Evolutionary conservation across 1,140 invertebrate species (phyloP).

Genomic region (Triops longicaudatus): DNA sequence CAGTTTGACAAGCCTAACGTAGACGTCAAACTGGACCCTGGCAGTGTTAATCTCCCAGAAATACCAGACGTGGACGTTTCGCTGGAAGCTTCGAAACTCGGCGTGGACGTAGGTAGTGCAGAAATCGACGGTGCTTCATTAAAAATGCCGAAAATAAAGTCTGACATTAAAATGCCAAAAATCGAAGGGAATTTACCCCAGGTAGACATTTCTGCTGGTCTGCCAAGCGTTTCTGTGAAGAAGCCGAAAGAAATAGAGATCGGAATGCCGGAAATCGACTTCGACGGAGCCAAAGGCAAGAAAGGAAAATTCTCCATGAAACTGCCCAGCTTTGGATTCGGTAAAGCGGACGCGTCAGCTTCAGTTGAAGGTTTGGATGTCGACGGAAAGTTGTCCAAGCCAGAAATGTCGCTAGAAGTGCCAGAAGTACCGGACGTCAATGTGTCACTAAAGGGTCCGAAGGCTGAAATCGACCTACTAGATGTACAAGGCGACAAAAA

Average conservation of each 20-base stretch:
- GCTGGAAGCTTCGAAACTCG: neutral
- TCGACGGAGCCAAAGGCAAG: conserved; percentile 6
- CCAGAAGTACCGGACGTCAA: conserved; percentile 6
- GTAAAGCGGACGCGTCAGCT: neutral
- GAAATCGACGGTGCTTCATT: neutral
- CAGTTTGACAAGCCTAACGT: neutral
- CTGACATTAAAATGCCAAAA: neutral
- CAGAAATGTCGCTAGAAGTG: neutral
- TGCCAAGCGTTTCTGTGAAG: neutral
- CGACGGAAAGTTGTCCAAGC: neutral
- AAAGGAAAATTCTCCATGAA: conserved; percentile 20
- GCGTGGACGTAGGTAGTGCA: neutral
- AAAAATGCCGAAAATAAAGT: conserved; percentile 20
- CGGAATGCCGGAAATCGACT: neutral
- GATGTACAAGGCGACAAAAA: neutral
- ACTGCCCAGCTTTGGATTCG: neutral
- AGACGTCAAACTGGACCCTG: neutral
- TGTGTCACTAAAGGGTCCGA: conserved; percentile 18
- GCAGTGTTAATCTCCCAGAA: neutral
- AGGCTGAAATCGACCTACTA: neutral
- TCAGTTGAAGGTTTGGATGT: neutral
- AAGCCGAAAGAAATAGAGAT: neutral
- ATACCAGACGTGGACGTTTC: neutral
- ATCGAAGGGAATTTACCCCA: neutral
- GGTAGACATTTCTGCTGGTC: neutral